A percentile compares a stretch with the other conserved stretches of the same genome.
Conservation (phyloP, 1,140 invertebrate species). For the Pseudomyrmex pallidus region DNA sequence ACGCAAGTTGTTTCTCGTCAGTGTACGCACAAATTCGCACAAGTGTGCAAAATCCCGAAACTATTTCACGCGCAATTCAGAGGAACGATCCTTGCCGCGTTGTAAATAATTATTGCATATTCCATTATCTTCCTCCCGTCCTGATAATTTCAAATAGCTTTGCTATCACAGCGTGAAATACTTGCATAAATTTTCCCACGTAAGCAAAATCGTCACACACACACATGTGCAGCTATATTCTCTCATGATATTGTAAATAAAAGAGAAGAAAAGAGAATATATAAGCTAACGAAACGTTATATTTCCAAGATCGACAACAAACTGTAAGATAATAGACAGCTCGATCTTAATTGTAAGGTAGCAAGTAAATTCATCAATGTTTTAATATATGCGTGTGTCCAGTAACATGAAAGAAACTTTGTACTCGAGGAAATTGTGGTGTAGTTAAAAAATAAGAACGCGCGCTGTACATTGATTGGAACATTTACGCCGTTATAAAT, state of each 20-base stretch:
- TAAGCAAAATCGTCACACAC: conserved; percentile 35
- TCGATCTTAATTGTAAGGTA: conserved; percentile 57
- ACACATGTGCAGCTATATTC: conserved; percentile 63
- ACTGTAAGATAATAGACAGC: conserved; percentile 69
- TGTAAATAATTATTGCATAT: conserved; percentile 65
- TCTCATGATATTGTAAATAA: neutral
- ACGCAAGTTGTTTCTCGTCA: neutral
- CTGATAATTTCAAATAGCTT: conserved; percentile 42
- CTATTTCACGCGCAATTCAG: neutral
- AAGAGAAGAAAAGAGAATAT: conserved; percentile 17
- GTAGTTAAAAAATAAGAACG: conserved; percentile 56
- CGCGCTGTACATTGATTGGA: conserved; percentile 65
- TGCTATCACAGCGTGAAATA: conserved; percentile 29
- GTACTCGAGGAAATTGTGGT: conserved; percentile 57
- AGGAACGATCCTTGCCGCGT: conserved; percentile 10
- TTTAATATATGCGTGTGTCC: conserved; percentile 59
- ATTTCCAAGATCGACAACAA: conserved; percentile 71
- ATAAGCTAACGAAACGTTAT: conserved; percentile 64
- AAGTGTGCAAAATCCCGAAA: neutral
- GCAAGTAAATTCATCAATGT: conserved; percentile 59
- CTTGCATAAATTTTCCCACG: conserved; percentile 2
- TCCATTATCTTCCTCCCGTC: conserved; percentile 64
- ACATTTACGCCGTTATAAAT: conserved; percentile 43
- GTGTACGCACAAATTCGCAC: neutral
- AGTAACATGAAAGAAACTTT: conserved; percentile 40